phyloP scores from a whole-genome alignment of 1,140 invertebrate genomes.

The Hylaeus volcanicus region DNA sequence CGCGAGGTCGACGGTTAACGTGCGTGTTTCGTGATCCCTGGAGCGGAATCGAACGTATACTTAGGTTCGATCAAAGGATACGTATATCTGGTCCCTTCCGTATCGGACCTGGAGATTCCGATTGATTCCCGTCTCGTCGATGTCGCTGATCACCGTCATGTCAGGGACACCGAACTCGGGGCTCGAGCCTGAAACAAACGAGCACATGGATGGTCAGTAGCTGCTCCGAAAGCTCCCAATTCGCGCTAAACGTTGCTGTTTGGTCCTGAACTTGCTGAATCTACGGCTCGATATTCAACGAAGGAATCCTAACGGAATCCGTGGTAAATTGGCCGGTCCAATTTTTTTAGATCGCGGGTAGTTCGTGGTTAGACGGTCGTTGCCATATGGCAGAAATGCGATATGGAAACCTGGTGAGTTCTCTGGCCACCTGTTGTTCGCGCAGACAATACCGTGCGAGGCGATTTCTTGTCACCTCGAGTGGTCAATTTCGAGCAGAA shows the following conservation, averaged over 20 bases:
- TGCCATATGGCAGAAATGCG: constrained; percentile 11
- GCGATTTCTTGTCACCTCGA: constrained; percentile 42
- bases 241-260: too few relatives aligned
- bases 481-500: constrained; percentile 33
- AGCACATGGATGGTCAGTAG: neutral
- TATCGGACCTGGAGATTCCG: constrained; percentile 93
- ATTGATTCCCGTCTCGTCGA: constrained; percentile 95
- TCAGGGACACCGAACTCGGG: constrained; percentile 88
- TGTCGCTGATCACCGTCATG: constrained; percentile 96
- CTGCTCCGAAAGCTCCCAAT: neutral
- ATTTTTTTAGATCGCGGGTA: neutral
- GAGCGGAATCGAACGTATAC: neutral
- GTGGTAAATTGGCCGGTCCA: too few relatives aligned
- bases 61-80: constrained; percentile 87
- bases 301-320: too few relatives aligned
- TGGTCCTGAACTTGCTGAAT: too few relatives aligned
- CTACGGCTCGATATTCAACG: too few relatives aligned
- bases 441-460: constrained; percentile 28
- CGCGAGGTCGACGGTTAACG: too few relatives aligned
- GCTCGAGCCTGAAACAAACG: constrained; percentile 82
- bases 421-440: constrained; percentile 58
- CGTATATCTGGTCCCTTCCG: constrained; percentile 92
- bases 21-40: neutral
- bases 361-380: constrained; percentile 10
- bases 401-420: constrained; percentile 42